Percentiles rank a stretch among this genome's conserved stretches.
phyloP scores from a whole-genome alignment of 2,888 invertebrate genomes.

The Argynnis bischoffii region DNA sequence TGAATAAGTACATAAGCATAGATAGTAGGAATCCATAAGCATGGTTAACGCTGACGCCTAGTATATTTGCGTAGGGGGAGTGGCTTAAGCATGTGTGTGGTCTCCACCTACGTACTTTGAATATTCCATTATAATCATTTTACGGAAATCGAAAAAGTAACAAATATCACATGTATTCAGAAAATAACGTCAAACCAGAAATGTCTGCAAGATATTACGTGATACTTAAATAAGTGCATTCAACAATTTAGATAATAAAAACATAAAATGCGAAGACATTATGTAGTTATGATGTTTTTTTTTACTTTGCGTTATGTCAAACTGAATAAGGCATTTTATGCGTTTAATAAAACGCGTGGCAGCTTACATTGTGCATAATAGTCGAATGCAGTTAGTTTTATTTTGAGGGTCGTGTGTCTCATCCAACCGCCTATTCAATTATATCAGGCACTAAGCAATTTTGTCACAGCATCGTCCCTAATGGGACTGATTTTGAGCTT shows the following conservation, averaged over 20 bases:
- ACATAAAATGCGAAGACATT: conserved; percentile 57
- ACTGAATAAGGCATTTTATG: conserved; percentile 59
- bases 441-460: conserved; percentile 57
- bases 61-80: conserved; percentile 68
- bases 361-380: conserved; percentile 55
- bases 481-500: conserved; percentile 69
- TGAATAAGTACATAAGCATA: conserved; percentile 59
- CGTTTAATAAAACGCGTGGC: conserved; percentile 56
- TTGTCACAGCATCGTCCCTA: conserved; percentile 73
- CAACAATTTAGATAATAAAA: conserved; percentile 76
- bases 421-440: conserved; percentile 79
- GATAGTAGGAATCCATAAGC: conserved; percentile 56
- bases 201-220: conserved; percentile 39
- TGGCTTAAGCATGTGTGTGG: conserved; percentile 69
- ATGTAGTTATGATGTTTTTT: conserved; percentile 51
- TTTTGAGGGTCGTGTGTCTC: conserved; percentile 69
- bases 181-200: conserved; percentile 10
- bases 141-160: conserved; percentile 7
- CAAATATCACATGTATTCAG: background rate
- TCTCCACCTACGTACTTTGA: conserved; percentile 52
- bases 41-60: conserved; percentile 58
- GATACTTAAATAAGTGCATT: conserved; percentile 63
- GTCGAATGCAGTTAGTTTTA: conserved; percentile 65
- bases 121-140: conserved; percentile 23
- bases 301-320: conserved; percentile 48